Evolutionary conservation across 2,113 vertebrate species (phyloP), one percentile per base, ranked within the genome.

Genomic region (Coryphaenoides rupestris): DNA sequence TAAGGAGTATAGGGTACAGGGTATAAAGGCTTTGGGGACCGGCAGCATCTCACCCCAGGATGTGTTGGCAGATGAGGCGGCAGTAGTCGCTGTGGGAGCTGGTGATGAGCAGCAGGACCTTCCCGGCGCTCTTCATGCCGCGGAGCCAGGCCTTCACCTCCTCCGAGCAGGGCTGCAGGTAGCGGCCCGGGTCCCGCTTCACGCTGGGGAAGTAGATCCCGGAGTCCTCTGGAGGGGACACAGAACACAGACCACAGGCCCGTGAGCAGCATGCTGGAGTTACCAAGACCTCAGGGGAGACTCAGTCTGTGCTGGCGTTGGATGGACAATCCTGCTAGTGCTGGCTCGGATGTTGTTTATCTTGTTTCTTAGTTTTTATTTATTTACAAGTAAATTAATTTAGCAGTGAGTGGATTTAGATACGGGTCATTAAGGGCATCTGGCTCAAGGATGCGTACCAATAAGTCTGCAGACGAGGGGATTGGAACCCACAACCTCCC

Each of bases 31-130:
- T 15, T 16, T n/a, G 16, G 55, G 13, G 3, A 12, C 21, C 10
- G 22, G 59, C 9, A 55, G 16, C 50, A 15, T 66, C 93, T 93
- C 84, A 98, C 95, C 96, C 96, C 63, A 98, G 76, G 70, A 93
- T 90, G 79, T 96, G 85, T 46, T 95, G 90, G 66, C 95, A 96
- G 72, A 98, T 87, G 16, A 98, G 93, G 67, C 92, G 92, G 87
- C 95, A 96, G 82, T 98, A 98, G 86, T 98, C 95, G 54, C 95
- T 96, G 84, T 98, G 95, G 70, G 95, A 98, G 86, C 94, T 98
- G 65, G 95, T 97, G 83, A 98, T 96, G 70, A 98, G 87, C 17
- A 98, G 78, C 16, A 96, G 88, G 67, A 94, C 85, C 84, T 98
- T 96, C 58, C 94, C 93, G 1, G 91, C 87, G 17, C 75, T 91